Evolutionary conservation across 1,140 invertebrate genomes (phyloP), one percentile per base, ranked within the genome.

Genomic region (Drosophila asahinai): DNA sequence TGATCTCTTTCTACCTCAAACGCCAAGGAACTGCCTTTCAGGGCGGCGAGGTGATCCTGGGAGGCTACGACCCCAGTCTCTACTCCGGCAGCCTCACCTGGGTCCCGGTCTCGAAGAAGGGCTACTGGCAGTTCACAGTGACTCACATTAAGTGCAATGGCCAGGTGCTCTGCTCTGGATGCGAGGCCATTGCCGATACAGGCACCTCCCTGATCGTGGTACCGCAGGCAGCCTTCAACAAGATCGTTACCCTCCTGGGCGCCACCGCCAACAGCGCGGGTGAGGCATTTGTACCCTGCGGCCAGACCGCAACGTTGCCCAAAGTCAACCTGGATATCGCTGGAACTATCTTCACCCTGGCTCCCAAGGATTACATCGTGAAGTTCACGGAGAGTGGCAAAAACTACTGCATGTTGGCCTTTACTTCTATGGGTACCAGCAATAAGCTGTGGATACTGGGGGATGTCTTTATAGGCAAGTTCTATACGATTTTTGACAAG

Each of bases 181-280:
- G 98, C 91, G 94, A 98, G 93, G 98, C 98, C 49, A 99, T 99
- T 93, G 98, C 98, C 57, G 99, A 99, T 93, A 99, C 99, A 64
- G 99, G 99, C 64, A 99, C 99, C 72, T 99, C 98, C 58, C 94
- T 99, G 6, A 97, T 99, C 86, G 98, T 97, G 84, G 98, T 98
- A 45, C 98, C 99, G 14, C 93, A 94, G 11, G 59, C 80, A 0
- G 98, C 99, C 94, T 94, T 99, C 71, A 94, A 94, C 27, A 94
- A 94, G 22, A 99, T 99, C 93, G 94, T 96, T 93, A 93, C 94
- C 2, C 54, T 78, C 94, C 0, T 43, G n/a, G 66, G 27, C 11
- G 70, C 70, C n/a, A 1, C 19, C 1, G 45, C 33, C 27, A 97
- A 49, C 94, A 98, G 57, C 25, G 95, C 94, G 67, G 98, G 98